Percentiles rank a stretch among this genome's conserved stretches.
Evolutionary conservation across 1,140 invertebrate genomes (phyloP).

Genomic region (Rhynchophorus ferrugineus): DNA sequence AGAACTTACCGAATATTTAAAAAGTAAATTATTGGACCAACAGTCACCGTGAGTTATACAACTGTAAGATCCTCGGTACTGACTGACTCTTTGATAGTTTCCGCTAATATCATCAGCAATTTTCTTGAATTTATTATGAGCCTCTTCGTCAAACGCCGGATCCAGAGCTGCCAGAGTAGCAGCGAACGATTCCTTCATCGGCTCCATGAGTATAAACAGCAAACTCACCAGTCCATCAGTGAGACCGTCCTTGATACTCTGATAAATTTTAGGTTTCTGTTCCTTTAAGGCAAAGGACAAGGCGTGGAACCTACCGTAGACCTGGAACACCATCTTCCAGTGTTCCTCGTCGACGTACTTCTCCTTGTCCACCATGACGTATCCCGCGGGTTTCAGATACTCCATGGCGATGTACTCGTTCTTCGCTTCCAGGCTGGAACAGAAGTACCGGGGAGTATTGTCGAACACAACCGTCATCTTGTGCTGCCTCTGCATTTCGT

Average conservation of each 20-base stretch:
- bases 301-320: not conserved
- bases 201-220: no score
- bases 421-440: not conserved
- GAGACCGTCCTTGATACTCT: no score
- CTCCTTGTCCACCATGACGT: not conserved
- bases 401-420: not conserved
- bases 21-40: slow-evolving; percentile 30
- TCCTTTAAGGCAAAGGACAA: not conserved
- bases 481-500: not conserved
- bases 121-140: slow-evolving; percentile 10
- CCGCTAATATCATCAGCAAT: not conserved
- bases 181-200: not conserved
- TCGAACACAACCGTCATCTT: not conserved
- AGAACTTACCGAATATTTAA: slow-evolving; percentile 27
- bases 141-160: not conserved
- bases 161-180: not conserved
- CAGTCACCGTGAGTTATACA: slow-evolving; percentile 26
- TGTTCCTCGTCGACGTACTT: not conserved
- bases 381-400: not conserved
- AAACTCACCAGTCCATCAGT: no score
- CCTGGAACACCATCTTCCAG: not conserved
- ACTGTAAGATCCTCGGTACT: slow-evolving; percentile 20
- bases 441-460: not conserved
- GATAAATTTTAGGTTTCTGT: not conserved
- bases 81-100: not conserved